Conservation (phyloP, 2,888 invertebrate genomes). For the Clusia tigrina region DNA sequence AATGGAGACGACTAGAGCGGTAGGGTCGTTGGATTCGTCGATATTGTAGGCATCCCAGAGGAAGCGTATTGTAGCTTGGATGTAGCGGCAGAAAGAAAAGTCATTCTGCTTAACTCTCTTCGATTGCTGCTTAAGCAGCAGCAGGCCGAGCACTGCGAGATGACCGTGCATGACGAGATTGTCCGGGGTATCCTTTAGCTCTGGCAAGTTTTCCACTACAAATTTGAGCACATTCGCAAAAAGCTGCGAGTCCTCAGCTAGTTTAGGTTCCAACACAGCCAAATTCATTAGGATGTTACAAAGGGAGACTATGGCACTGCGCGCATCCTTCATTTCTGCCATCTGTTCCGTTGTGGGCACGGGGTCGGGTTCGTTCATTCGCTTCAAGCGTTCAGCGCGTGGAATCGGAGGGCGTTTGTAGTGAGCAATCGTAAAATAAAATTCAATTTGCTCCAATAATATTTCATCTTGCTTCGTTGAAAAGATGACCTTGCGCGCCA, state of each 20-base stretch:
- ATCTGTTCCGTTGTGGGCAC: slow-evolving; percentile 77
- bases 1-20: slow-evolving; percentile 83
- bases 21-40: slow-evolving; percentile 86
- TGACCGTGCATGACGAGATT: slow-evolving; percentile 88
- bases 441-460: slow-evolving; percentile 79
- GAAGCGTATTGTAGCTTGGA: slow-evolving; percentile 88
- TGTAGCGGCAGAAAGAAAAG: slow-evolving; percentile 87
- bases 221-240: slow-evolving; percentile 85
- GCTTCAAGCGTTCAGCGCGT: slow-evolving; percentile 79
- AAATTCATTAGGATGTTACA: slow-evolving; percentile 94
- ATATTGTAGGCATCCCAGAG: slow-evolving; percentile 92
- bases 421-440: slow-evolving; percentile 87
- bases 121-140: slow-evolving; percentile 83
- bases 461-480: slow-evolving; percentile 82
- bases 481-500: slow-evolving; percentile 80
- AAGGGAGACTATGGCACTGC: slow-evolving; percentile 84
- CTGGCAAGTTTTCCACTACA: slow-evolving; percentile 84
- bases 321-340: slow-evolving; percentile 85
- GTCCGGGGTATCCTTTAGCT: slow-evolving; percentile 82
- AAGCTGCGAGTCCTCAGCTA: slow-evolving; percentile 79
- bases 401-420: slow-evolving; percentile 84
- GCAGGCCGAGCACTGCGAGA: slow-evolving; percentile 80
- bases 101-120: slow-evolving; percentile 86
- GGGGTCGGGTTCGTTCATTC: slow-evolving; percentile 77
- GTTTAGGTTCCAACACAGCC: slow-evolving; percentile 84